A percentile compares a stretch with the other conserved stretches of the same genome.
Conservation (phyloP, 2,888 invertebrate genomes). For the Phaedon cochleariae region DNA sequence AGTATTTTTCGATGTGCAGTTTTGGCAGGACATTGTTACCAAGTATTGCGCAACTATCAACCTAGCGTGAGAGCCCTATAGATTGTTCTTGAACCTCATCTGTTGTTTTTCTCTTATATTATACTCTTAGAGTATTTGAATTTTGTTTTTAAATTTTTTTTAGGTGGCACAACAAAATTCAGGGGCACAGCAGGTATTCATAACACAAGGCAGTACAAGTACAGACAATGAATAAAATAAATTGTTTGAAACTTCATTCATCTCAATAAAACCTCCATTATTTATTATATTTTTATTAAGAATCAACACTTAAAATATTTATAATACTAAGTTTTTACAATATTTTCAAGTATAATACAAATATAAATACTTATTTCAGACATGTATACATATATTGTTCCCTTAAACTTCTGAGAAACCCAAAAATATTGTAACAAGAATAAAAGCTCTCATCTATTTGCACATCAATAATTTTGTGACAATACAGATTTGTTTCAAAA, state of each 20-base stretch:
- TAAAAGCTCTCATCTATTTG: no score
- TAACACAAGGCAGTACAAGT: conserved; percentile 56
- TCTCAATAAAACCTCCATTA: conserved; percentile 15
- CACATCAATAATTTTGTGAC: no score
- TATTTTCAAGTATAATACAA: conserved; percentile 48
- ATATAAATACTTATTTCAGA: conserved; percentile 43
- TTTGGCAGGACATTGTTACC: no score
- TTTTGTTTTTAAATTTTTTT: conserved; percentile 26
- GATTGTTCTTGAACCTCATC: no score
- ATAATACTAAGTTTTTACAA: conserved; percentile 41
- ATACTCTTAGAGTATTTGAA: no score
- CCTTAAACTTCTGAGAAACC: conserved; percentile 19
- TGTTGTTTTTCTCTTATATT: no score
- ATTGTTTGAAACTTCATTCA: neutral
- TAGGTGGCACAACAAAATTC: conserved; percentile 57
- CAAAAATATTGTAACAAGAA: no score
- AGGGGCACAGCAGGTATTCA: conserved; percentile 57
- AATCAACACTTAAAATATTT: conserved; percentile 49
- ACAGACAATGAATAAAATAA: conserved; percentile 55
- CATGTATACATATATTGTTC: conserved; percentile 43
- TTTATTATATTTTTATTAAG: conserved; percentile 25
- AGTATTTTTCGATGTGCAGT: no score
- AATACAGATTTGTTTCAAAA: no score
- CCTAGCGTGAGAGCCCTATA: no score
- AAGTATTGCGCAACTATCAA: no score